These are phyloP conservation scores for Hydrolagus affinis DNA, from an alignment of 2,113 vertebrate species.

Conservation along the genomic window DNA sequence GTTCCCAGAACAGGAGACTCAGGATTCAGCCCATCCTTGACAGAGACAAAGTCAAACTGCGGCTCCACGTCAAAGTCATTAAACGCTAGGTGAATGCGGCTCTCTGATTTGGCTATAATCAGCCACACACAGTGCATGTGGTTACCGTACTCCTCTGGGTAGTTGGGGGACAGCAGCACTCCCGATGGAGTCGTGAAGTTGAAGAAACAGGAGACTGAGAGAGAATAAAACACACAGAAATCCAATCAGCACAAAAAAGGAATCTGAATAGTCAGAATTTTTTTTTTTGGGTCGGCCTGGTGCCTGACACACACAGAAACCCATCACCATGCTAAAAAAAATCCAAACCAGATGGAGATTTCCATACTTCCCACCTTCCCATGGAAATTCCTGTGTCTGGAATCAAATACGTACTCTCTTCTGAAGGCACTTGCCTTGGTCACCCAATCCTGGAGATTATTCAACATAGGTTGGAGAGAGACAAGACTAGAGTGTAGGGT, in stretches of 20 bases:
- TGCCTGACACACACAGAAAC: too few species aligned
- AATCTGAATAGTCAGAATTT: too few species aligned
- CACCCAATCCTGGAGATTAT: too few species aligned
- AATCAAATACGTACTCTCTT: too few species aligned
- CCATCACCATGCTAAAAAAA: too few species aligned
- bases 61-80: conserved; percentile 98
- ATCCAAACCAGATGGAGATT: too few species aligned
- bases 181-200: conserved; percentile 95
- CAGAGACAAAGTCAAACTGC: conserved; percentile 92
- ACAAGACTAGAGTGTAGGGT: too few species aligned
- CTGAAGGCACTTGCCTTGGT: too few species aligned
- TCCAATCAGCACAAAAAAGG: background rate
- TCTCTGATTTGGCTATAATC: conserved; percentile 86
- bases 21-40: conserved; percentile 85
- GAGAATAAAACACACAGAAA: conserved; percentile 26
- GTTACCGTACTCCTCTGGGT: conserved; percentile 94
- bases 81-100: conserved; percentile 92
- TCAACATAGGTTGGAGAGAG: too few species aligned
- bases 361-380: too few species aligned
- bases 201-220: conserved; percentile 94
- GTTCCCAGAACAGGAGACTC: conserved; percentile 89
- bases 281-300: too few species aligned
- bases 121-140: conserved; percentile 97
- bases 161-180: conserved; percentile 86
- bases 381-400: too few species aligned